Conservation (phyloP, 2,797 vertebrate species). For the Chromobotia macracanthus region DNA sequence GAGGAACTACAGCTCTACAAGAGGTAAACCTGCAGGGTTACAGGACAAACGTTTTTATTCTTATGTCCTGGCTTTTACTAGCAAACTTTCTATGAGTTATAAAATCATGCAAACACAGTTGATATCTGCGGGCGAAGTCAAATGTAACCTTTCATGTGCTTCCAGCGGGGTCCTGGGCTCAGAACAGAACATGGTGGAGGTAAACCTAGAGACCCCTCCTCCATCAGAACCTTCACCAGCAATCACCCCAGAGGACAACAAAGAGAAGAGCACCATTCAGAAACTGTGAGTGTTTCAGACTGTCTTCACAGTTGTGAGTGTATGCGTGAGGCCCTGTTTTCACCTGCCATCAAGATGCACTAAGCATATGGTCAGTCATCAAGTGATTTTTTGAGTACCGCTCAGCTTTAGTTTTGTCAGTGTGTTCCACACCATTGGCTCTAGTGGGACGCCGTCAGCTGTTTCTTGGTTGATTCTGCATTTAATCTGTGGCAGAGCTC, state of each 20-base stretch:
- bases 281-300: conserved; percentile 82
- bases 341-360: too few species aligned
- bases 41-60: not conserved
- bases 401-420: too few species aligned
- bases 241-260: conserved; percentile 54
- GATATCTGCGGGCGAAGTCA: not conserved
- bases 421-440: too few species aligned
- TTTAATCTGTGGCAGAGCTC: too few species aligned
- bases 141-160: not conserved
- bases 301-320: not conserved
- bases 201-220: conserved; percentile 71
- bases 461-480: too few species aligned
- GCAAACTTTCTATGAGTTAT: not conserved
- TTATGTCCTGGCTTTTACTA: too few species aligned
- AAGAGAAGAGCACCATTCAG: conserved; percentile 83
- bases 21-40: conserved; percentile 74
- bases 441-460: too few species aligned
- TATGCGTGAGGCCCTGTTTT: not conserved
- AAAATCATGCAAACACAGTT: too few species aligned
- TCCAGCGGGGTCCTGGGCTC: conserved; percentile 83
- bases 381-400: too few species aligned
- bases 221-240: conserved; percentile 48
- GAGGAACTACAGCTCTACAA: conserved; percentile 93
- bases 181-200: conserved; percentile 74
- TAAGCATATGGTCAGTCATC: too few species aligned